A percentile compares a stretch with the other conserved stretches of the same genome.
Evolutionary conservation across 2,797 vertebrate genomes (phyloP).

Genomic region (Mionectes olivaceus): DNA sequence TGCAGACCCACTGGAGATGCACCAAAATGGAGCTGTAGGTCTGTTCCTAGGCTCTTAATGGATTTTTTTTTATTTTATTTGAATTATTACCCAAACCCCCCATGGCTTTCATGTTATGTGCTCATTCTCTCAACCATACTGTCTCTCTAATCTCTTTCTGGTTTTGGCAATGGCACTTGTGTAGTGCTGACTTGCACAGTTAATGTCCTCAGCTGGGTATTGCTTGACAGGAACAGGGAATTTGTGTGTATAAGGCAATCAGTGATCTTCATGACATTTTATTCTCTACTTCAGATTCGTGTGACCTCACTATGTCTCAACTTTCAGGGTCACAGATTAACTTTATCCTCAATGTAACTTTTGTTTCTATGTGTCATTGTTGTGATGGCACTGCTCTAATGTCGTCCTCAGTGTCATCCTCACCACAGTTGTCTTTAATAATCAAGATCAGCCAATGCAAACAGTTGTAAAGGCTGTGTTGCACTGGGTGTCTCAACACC

Average conservation of each 20-base stretch:
- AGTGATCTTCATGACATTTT: neutral
- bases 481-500: neutral
- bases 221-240: neutral
- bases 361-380: neutral
- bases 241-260: neutral
- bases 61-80: neutral
- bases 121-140: neutral
- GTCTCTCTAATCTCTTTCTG: neutral
- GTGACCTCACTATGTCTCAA: neutral
- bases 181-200: neutral
- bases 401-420: neutral
- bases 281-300: neutral
- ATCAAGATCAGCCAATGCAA: neutral
- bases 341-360: neutral
- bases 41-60: neutral
- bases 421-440: neutral
- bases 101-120: neutral
- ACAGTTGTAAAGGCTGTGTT: neutral
- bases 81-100: neutral
- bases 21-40: neutral
- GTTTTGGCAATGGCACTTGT: neutral
- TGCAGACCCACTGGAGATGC: neutral
- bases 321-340: neutral
- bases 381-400: neutral
- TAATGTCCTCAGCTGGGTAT: neutral